Conservation (phyloP, 2,113 vertebrate genomes). For the Barnardius zonarius region DNA sequence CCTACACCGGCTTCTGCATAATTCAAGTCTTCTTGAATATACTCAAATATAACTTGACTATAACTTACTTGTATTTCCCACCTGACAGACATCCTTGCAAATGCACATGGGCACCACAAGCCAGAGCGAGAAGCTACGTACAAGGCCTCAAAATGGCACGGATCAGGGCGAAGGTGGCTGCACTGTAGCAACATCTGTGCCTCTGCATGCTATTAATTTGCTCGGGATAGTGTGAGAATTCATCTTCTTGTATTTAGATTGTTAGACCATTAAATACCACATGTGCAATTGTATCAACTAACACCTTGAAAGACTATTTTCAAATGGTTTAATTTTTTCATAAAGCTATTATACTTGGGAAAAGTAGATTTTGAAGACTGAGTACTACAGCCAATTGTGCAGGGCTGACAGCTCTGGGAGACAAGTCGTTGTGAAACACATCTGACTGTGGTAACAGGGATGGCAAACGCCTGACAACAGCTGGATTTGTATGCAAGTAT, state of each 20-base stretch:
- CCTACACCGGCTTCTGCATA: not conserved
- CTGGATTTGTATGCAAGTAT: not conserved
- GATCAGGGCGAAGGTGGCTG: not conserved
- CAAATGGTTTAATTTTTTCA: not conserved
- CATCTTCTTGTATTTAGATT: not conserved
- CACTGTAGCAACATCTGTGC: not conserved
- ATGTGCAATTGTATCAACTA: not conserved
- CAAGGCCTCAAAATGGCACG: not conserved
- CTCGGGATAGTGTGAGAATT: not conserved
- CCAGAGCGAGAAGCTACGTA: not conserved
- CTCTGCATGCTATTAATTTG: not conserved
- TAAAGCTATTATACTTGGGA: not conserved
- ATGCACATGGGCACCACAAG: rapidly evolving
- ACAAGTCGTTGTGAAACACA: rapidly evolving
- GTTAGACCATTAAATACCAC: not conserved
- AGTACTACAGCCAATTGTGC: not conserved
- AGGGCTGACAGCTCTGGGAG: not conserved
- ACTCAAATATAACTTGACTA: not conserved
- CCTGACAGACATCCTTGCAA: not conserved
- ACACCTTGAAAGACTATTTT: not conserved
- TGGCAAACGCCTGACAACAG: not conserved
- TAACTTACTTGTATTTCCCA: not conserved
- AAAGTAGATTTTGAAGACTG: not conserved
- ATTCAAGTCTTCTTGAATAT: not conserved
- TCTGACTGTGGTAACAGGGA: not conserved